A percentile compares a stretch with the other conserved stretches of the same genome.
Evolutionary conservation across 2,888 invertebrate species (phyloP).

Genomic region (Xestia c-nigrum): DNA sequence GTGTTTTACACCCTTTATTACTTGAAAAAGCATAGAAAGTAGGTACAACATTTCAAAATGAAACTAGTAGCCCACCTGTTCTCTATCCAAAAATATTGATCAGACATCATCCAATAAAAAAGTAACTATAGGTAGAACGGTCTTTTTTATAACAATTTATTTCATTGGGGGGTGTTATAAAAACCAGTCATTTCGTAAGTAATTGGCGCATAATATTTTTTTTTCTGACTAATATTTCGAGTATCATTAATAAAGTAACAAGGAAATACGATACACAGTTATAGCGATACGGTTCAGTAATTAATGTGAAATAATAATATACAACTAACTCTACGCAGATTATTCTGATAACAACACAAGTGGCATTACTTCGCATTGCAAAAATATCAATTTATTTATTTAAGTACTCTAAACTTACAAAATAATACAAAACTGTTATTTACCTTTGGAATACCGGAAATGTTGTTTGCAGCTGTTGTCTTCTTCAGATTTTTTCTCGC

Average conservation of each 20-base stretch:
- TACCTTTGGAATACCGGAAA: conserved; percentile 74
- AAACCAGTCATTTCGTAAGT: neutral
- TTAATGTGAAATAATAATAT: conserved; percentile 2
- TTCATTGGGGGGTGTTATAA: neutral
- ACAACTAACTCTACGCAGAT: neutral
- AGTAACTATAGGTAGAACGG: neutral
- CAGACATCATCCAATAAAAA: neutral
- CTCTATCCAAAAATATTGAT: neutral
- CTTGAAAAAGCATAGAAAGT: neutral
- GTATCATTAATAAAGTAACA: neutral
- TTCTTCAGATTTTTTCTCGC: conserved; percentile 71
- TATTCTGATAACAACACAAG: conserved; percentile 7
- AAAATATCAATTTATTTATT: neutral
- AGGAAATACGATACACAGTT: neutral
- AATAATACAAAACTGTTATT: neutral
- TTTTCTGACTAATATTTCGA: neutral
- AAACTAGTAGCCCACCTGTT: neutral
- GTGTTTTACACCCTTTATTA: too few relatives aligned
- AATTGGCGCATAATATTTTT: neutral
- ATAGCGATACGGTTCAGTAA: neutral
- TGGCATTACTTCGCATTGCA: conserved; percentile 29
- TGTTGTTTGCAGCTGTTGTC: conserved; percentile 68
- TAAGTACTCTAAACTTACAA: too few relatives aligned
- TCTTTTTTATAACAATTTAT: neutral
- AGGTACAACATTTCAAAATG: neutral